Evolutionary conservation across 2,113 vertebrate species (phyloP).

Genomic region (Hyla sarda): DNA sequence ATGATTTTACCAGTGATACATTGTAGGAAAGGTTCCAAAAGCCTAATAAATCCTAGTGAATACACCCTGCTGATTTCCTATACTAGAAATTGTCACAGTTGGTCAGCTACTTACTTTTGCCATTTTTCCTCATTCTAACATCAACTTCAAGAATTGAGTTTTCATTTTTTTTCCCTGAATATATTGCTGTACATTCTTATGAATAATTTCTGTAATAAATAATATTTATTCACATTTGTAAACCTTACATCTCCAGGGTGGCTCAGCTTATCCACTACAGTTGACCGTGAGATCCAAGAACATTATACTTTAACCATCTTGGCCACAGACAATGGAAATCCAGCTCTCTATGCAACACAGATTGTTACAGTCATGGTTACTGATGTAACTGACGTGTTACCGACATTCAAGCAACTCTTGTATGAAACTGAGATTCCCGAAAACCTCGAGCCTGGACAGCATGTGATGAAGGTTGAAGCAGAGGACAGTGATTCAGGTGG

Average conservation of each 20-base stretch:
- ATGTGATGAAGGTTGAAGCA: constrained; percentile 80
- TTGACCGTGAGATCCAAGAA: constrained; percentile 81
- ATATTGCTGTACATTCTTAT: neutral
- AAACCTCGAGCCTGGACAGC: constrained; percentile 79
- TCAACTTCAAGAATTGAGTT: too few species aligned
- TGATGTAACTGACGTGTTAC: constrained; percentile 86
- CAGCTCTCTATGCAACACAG: constrained; percentile 82
- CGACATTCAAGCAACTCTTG: constrained; percentile 74
- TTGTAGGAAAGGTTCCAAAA: too few species aligned
- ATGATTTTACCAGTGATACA: too few species aligned
- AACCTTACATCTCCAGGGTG: constrained; percentile 75
- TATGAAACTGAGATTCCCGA: constrained; percentile 81
- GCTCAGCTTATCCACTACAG: constrained; percentile 73
- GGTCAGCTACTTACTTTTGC: too few species aligned
- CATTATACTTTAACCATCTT: constrained; percentile 76
- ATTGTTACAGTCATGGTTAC: constrained; percentile 80
- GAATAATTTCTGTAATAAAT: neutral
- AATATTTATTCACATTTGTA: too few species aligned
- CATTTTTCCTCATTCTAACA: too few species aligned
- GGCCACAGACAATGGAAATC: constrained; percentile 78
- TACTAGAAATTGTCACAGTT: too few species aligned
- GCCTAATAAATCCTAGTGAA: too few species aligned
- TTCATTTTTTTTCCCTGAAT: too few species aligned
- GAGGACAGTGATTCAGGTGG: constrained; percentile 86
- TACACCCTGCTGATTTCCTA: too few species aligned